phyloP scores from a whole-genome alignment of 2,888 invertebrate genomes.

The Nineta flava region DNA sequence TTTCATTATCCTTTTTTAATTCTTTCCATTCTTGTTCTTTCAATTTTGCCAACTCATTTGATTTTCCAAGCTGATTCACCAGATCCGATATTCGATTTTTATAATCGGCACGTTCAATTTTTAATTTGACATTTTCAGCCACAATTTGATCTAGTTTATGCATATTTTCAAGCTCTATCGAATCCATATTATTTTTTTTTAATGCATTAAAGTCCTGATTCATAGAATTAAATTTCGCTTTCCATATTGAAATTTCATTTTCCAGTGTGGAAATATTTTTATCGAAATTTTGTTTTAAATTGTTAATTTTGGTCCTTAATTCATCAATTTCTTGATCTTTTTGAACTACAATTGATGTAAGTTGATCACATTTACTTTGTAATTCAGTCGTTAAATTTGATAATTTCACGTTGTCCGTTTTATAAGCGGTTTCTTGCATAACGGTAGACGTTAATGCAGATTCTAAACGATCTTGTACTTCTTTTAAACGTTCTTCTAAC shows the following conservation, averaged over 20 bases:
- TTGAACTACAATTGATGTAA: constrained; percentile 17
- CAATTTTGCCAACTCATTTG: background rate
- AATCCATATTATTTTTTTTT: background rate
- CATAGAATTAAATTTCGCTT: constrained; percentile 9
- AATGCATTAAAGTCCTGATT: background rate
- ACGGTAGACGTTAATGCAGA: background rate
- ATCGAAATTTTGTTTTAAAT: background rate
- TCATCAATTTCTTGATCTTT: constrained; percentile 18
- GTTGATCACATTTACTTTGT: constrained; percentile 12
- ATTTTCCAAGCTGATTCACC: background rate
- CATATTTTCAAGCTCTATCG: background rate
- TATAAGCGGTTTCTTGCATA: constrained; percentile 13
- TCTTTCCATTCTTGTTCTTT: background rate
- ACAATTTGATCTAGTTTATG: background rate
- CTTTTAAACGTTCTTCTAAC: constrained; percentile 15
- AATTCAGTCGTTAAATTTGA: background rate
- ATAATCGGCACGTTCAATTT: constrained; percentile 1
- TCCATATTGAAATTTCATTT: constrained; percentile 19
- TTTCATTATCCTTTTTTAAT: background rate
- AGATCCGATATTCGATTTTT: background rate
- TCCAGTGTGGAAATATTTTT: background rate
- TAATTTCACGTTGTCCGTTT: constrained; percentile 7
- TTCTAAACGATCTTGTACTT: constrained; percentile 10
- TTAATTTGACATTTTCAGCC: constrained; percentile 2
- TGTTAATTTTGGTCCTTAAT: constrained; percentile 12